Evolutionary conservation across 1,140 invertebrate genomes (phyloP).

Genomic region (Drosophila nigrodunni): DNA sequence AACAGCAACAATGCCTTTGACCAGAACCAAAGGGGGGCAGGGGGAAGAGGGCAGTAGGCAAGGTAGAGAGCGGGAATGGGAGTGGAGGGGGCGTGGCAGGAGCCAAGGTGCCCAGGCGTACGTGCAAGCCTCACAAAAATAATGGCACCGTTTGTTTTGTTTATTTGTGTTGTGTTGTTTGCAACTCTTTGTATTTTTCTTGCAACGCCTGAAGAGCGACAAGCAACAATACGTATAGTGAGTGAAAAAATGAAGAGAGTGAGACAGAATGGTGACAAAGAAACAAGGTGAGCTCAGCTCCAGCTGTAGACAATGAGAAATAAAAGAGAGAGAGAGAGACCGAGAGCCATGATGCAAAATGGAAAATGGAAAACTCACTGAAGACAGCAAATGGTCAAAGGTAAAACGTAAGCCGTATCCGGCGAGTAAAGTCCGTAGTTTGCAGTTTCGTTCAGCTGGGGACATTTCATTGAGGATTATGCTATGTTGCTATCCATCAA

Average conservation of each 20-base stretch:
- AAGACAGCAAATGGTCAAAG: constrained; percentile 36
- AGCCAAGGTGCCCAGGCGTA: constrained; percentile 48
- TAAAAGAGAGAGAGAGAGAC: background rate
- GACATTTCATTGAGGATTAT: constrained; percentile 44
- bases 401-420: constrained; percentile 37
- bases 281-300: constrained; percentile 46
- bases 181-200: constrained; percentile 36
- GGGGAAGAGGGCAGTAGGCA: background rate
- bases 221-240: constrained; percentile 43
- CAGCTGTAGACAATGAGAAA: constrained; percentile 41
- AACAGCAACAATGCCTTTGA: constrained; percentile 37
- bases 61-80: background rate
- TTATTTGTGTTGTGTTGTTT: constrained; percentile 49
- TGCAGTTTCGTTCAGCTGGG: constrained; percentile 19
- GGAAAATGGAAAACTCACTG: constrained; percentile 27
- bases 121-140: constrained; percentile 58
- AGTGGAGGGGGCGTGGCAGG: background rate
- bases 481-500: constrained; percentile 19
- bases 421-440: background rate
- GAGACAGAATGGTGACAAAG: constrained; percentile 54
- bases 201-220: constrained; percentile 27
- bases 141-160: constrained; percentile 70
- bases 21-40: background rate
- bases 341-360: constrained; percentile 27
- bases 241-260: constrained; percentile 1